These are phyloP conservation scores for Atta colombica DNA, from an alignment of 1,140 invertebrate genomes.

Conservation along the genomic window DNA sequence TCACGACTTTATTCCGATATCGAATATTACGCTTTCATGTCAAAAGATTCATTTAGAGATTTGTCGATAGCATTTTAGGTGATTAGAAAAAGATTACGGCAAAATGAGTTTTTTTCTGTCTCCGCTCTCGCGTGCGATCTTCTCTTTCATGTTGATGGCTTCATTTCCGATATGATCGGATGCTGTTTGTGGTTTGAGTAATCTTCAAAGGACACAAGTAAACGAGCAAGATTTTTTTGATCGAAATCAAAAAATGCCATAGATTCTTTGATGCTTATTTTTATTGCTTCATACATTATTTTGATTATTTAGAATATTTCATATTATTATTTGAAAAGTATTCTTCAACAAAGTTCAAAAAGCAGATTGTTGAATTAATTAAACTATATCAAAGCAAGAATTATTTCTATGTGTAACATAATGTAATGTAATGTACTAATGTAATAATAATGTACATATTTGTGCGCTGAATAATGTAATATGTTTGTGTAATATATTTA, in stretches of 20 bases:
- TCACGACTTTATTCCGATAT: conserved; percentile 39
- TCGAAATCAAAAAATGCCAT: conserved; percentile 20
- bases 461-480: too few species aligned
- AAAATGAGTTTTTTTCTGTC: conserved; percentile 49
- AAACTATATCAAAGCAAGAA: not conserved
- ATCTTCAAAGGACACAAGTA: conserved; percentile 12
- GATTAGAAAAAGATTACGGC: conserved; percentile 55
- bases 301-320: not conserved
- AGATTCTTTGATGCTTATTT: not conserved
- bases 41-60: conserved; percentile 38
- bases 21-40: conserved; percentile 51
- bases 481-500: not conserved
- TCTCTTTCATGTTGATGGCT: conserved; percentile 51
- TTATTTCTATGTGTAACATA: not conserved
- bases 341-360: not conserved
- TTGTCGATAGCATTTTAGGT: conserved; percentile 43
- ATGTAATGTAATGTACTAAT: not conserved
- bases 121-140: not conserved
- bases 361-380: conserved; percentile 3
- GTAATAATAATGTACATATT: too few species aligned
- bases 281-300: not conserved
- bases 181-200: conserved; percentile 40
- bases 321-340: not conserved
- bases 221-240: conserved; percentile 10
- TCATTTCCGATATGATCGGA: conserved; percentile 49